These are phyloP conservation scores for Calephelis perditalis DNA, from an alignment of 2,888 invertebrate genomes.

Conservation along the genomic window DNA sequence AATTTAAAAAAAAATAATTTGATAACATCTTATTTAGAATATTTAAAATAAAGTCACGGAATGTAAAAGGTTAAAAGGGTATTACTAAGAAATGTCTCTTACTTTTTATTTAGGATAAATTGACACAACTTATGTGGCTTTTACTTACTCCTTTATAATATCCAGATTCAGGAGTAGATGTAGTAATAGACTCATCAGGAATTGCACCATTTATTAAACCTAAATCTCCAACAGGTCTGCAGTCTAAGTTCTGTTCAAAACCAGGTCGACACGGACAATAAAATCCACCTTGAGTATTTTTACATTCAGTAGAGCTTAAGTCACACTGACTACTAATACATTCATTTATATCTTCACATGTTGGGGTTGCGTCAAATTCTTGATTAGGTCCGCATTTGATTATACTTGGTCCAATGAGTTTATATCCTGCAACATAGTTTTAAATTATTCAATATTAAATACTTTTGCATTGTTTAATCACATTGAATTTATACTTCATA, in stretches of 20 bases:
- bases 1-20: too few species aligned
- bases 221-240: constrained; percentile 92
- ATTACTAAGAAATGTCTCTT: too few species aligned
- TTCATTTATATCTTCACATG: constrained; percentile 95
- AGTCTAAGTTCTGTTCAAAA: constrained; percentile 91
- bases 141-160: constrained; percentile 87
- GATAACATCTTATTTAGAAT: too few species aligned
- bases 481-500: too few species aligned
- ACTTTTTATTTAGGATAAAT: too few species aligned
- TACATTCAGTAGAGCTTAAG: constrained; percentile 92
- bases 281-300: constrained; percentile 92
- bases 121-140: too few species aligned
- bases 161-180: constrained; percentile 89
- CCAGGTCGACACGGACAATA: constrained; percentile 92
- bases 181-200: constrained; percentile 92
- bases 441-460: not conserved
- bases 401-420: constrained; percentile 89
- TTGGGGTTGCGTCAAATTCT: constrained; percentile 89
- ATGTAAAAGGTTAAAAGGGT: too few species aligned
- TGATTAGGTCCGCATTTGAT: constrained; percentile 92
- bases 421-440: constrained; percentile 80
- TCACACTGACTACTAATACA: constrained; percentile 94
- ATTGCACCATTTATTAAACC: constrained; percentile 93
- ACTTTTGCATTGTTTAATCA: not conserved
- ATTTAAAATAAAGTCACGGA: too few species aligned